Conservation (phyloP, 2,888 invertebrate species). For the Gymnosoma rotundatum region DNA sequence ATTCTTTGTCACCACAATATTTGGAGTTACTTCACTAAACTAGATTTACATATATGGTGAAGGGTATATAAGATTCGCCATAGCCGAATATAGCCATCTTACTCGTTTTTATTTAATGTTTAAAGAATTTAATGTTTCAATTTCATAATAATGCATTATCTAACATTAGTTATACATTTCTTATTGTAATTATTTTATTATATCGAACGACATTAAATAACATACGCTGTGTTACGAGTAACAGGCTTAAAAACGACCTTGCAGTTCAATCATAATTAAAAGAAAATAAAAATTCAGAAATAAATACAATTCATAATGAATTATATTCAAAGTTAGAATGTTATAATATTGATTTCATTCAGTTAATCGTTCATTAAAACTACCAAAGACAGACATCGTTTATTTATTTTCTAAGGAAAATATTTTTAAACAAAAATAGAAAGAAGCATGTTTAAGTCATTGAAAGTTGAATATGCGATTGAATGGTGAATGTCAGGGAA, state of each 20-base stretch:
- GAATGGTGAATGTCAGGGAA: conserved; percentile 10
- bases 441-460: background rate
- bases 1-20: too few relatives aligned
- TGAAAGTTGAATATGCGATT: background rate
- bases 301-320: background rate
- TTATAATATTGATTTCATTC: conserved; percentile 26
- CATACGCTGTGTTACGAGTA: too few relatives aligned
- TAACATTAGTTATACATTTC: too few relatives aligned
- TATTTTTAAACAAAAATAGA: conserved; percentile 22
- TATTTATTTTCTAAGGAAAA: conserved; percentile 10
- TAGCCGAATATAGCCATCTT: too few relatives aligned
- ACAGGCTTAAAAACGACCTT: background rate
- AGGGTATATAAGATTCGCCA: too few relatives aligned
- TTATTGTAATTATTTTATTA: too few relatives aligned
- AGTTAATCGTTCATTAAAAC: conserved; percentile 10
- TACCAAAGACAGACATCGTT: conserved; percentile 30
- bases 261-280: conserved; percentile 18
- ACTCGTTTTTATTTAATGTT: too few relatives aligned
- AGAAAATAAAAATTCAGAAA: background rate
- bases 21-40: too few relatives aligned
- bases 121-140: too few relatives aligned
- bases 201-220: too few relatives aligned
- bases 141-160: too few relatives aligned
- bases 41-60: too few relatives aligned
- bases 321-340: background rate